Evolutionary conservation across 1,140 invertebrate species (phyloP).

Genomic region (Hylaeus anthracinus): DNA sequence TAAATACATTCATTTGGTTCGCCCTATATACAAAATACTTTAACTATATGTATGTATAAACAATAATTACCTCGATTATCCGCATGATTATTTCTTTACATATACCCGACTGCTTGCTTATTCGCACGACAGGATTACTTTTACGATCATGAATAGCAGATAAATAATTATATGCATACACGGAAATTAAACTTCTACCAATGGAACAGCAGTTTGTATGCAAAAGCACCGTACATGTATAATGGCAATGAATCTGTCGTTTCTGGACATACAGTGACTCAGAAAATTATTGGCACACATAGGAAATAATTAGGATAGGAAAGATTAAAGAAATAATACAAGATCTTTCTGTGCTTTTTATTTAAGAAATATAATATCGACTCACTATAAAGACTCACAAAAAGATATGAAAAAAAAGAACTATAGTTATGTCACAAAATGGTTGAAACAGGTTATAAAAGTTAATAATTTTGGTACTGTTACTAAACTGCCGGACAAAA

Average conservation of each 20-base stretch:
- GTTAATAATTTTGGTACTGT: too few relatives aligned
- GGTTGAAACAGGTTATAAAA: too few relatives aligned
- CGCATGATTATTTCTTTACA: conserved; percentile 1
- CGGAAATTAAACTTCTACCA: neutral
- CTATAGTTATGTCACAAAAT: too few relatives aligned
- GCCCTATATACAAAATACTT: neutral
- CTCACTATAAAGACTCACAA: too few relatives aligned
- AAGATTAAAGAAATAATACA: too few relatives aligned
- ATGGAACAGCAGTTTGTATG: conserved; percentile 22
- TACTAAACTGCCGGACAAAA: too few relatives aligned
- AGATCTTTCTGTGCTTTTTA: too few relatives aligned
- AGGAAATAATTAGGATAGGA: too few relatives aligned
- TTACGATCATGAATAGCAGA: conserved; percentile 6
- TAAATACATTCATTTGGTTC: too few relatives aligned
- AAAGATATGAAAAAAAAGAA: too few relatives aligned
- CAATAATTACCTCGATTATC: neutral
- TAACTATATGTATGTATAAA: neutral
- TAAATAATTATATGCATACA: conserved; percentile 7
- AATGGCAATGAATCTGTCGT: neutral
- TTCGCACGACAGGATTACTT: neutral
- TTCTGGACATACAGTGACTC: neutral
- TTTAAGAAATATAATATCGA: too few relatives aligned
- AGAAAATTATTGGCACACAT: too few relatives aligned
- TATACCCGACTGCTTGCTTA: conserved; percentile 2
- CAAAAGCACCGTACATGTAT: conserved; percentile 9